A percentile compares a stretch with the other conserved stretches of the same genome.
These are phyloP conservation scores for Pachliopta kotzebuea DNA, from an alignment of 2,888 invertebrate genomes.

Conservation along the genomic window DNA sequence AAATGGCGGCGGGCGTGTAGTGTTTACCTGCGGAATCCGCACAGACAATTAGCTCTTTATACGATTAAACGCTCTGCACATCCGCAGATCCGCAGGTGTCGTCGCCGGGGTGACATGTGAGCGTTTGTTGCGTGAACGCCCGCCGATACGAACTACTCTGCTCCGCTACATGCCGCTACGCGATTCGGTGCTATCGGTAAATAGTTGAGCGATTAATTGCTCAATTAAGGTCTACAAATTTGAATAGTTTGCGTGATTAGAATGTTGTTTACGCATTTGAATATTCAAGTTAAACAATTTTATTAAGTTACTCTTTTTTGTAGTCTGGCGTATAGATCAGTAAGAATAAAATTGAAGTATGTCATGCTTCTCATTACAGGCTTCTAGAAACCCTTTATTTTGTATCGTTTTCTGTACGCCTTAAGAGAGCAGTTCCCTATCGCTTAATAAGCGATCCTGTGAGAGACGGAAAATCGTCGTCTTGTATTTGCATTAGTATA, in stretches of 20 bases:
- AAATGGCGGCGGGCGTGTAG: conserved; percentile 56
- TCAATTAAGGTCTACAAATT: conserved; percentile 23
- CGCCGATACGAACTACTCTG: conserved; percentile 33
- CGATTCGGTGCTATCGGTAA: conserved; percentile 30
- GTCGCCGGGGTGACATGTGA: conserved; percentile 45
- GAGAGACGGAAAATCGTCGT: too few relatives aligned
- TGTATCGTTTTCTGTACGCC: too few relatives aligned
- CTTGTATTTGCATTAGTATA: too few relatives aligned
- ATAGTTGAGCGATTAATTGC: conserved; percentile 35
- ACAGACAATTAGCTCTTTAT: conserved; percentile 78
- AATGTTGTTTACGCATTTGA: neutral
- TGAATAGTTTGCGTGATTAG: neutral
- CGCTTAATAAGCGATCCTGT: too few relatives aligned
- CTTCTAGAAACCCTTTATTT: too few relatives aligned
- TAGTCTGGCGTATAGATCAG: too few relatives aligned
- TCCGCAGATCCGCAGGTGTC: conserved; percentile 64
- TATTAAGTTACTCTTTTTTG: neutral
- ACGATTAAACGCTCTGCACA: conserved; percentile 64
- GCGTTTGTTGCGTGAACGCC: conserved; percentile 42
- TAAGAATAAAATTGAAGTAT: too few relatives aligned
- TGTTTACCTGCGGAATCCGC: conserved; percentile 76
- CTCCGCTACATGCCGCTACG: conserved; percentile 33
- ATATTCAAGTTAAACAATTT: conserved; percentile 1
- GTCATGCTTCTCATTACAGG: too few relatives aligned
- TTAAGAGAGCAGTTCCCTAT: too few relatives aligned